These are phyloP conservation scores for Drosophila pallidifrons DNA, from an alignment of 1,140 invertebrate genomes.

Conservation along the genomic window DNA sequence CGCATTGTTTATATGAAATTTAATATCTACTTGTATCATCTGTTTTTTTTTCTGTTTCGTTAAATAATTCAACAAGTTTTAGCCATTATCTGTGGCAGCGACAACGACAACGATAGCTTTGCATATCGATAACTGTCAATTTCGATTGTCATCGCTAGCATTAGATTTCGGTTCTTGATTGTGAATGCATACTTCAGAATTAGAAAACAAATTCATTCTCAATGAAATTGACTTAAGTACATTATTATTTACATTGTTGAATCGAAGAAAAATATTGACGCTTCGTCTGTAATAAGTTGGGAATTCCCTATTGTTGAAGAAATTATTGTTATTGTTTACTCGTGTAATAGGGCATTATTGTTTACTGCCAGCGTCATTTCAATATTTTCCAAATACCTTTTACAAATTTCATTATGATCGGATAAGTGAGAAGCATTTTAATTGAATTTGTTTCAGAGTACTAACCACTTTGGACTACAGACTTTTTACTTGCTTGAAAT, in stretches of 20 bases:
- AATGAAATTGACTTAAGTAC: too few relatives aligned
- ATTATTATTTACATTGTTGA: not conserved
- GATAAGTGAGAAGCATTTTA: too few relatives aligned
- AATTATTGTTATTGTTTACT: not conserved
- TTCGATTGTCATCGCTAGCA: not conserved
- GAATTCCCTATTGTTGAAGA: conserved; percentile 1
- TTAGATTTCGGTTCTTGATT: not conserved
- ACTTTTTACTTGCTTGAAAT: not conserved
- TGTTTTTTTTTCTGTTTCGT: not conserved
- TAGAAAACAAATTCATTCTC: not conserved
- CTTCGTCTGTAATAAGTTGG: not conserved
- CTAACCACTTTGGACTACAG: too few relatives aligned
- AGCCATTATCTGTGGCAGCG: not conserved
- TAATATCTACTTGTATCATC: conserved; percentile 22
- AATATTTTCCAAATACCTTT: too few relatives aligned
- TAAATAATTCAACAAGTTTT: conserved; percentile 13
- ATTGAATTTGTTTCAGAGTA: too few relatives aligned
- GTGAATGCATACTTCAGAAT: not conserved
- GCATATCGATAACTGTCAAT: conserved; percentile 9
- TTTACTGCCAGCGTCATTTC: too few relatives aligned
- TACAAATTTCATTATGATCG: too few relatives aligned
- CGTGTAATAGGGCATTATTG: too few relatives aligned
- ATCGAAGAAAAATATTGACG: not conserved
- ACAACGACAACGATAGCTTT: conserved; percentile 4
- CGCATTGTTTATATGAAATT: conserved; percentile 41